These are phyloP conservation scores for Oeneis ivallda DNA, from an alignment of 2,888 invertebrate species.

Conservation along the genomic window DNA sequence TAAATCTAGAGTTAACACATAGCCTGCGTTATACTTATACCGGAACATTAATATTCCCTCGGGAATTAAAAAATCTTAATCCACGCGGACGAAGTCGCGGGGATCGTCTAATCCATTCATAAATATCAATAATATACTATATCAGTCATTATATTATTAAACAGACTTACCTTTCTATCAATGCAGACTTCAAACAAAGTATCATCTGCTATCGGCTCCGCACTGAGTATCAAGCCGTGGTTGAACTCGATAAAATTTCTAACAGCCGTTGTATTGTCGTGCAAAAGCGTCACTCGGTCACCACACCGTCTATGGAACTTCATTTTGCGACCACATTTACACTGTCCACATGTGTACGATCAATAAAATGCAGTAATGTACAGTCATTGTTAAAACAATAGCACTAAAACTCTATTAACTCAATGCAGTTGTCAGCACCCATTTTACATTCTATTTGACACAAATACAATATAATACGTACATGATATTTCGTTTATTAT, in stretches of 20 bases:
- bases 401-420: slow-evolving; percentile 14
- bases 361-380: slow-evolving; percentile 16
- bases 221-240: slow-evolving; percentile 92
- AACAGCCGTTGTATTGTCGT: slow-evolving; percentile 91
- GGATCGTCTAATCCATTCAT: too few species aligned
- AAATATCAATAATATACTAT: too few species aligned
- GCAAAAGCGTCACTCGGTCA: slow-evolving; percentile 90
- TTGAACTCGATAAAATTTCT: slow-evolving; percentile 92
- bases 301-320: slow-evolving; percentile 91
- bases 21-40: too few species aligned
- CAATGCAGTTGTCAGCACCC: slow-evolving; percentile 32
- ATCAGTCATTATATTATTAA: too few species aligned
- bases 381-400: slow-evolving; percentile 11
- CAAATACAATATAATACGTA: neutral
- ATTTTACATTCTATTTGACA: slow-evolving; percentile 22
- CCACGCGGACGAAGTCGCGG: too few species aligned
- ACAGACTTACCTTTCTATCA: slow-evolving; percentile 89
- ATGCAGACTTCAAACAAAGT: slow-evolving; percentile 92
- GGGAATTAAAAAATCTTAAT: too few species aligned
- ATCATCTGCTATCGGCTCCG: slow-evolving; percentile 90
- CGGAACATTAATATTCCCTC: too few species aligned
- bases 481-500: neutral
- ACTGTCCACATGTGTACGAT: neutral
- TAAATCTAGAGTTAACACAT: too few species aligned
- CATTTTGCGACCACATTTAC: slow-evolving; percentile 56